phyloP scores from a whole-genome alignment of 2,888 invertebrate species.

The Tuta absoluta region DNA sequence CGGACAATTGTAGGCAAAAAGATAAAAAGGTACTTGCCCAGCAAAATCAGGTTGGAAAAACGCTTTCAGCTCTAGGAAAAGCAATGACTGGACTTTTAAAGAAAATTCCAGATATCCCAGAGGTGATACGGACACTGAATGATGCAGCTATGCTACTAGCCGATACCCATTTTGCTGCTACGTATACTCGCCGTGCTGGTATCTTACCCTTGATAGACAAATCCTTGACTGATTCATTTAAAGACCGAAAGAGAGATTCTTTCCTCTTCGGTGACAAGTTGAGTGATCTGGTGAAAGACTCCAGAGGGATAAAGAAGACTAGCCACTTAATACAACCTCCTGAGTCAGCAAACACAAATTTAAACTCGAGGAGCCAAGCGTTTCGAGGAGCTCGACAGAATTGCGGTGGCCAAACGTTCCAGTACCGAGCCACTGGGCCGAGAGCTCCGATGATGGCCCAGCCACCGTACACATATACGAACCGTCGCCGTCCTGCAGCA shows the following conservation, averaged over 20 bases:
- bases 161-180: slow-evolving; percentile 17
- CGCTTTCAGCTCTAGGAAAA: not conserved
- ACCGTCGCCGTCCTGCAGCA: not conserved
- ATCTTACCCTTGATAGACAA: slow-evolving; percentile 28
- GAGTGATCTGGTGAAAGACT: slow-evolving; percentile 27
- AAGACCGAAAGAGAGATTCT: slow-evolving; percentile 27
- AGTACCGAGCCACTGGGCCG: slow-evolving; percentile 16
- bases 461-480: no score
- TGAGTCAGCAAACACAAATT: slow-evolving; percentile 10
- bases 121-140: not conserved
- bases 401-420: slow-evolving; percentile 1
- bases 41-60: not conserved
- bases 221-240: slow-evolving; percentile 24
- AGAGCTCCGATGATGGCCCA: no score
- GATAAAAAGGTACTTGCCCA: not conserved
- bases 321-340: slow-evolving; percentile 24
- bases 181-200: slow-evolving; percentile 26
- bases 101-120: not conserved
- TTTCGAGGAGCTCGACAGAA: slow-evolving; percentile 17
- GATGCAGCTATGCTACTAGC: not conserved
- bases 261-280: slow-evolving; percentile 29
- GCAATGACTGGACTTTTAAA: not conserved
- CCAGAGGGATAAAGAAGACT: slow-evolving; percentile 27
- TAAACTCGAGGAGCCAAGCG: slow-evolving; percentile 27
- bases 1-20: not conserved